Conservation (phyloP, 1,140 invertebrate genomes). For the Drosophila sucinea region DNA sequence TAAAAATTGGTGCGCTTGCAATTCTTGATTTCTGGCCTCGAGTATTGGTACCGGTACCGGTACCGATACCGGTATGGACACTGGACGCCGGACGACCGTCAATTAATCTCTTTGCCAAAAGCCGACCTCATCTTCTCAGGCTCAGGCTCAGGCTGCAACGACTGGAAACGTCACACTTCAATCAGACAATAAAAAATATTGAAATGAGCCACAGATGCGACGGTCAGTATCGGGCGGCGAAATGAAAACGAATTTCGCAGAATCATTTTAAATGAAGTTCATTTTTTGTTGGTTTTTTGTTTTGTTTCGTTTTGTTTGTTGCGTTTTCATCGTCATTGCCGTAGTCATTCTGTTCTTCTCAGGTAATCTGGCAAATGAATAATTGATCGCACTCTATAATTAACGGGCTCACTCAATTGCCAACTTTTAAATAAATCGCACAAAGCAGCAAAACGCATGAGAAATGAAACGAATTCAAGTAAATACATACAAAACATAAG, state of each 20-base stretch:
- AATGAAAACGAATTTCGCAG: conserved; percentile 73
- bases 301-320: conserved; percentile 2
- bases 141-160: conserved; percentile 28
- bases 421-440: conserved; percentile 51
- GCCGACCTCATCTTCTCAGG: conserved; percentile 41
- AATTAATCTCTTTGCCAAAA: conserved; percentile 75
- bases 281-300: conserved; percentile 35
- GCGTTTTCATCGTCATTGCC: conserved; percentile 9
- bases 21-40: conserved; percentile 39
- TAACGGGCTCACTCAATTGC: conserved; percentile 79
- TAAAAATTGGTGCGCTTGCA: conserved; percentile 58
- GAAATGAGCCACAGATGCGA: conserved; percentile 57
- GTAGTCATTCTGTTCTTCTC: conserved; percentile 33
- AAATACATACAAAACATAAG: not conserved
- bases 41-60: conserved; percentile 17
- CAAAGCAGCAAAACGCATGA: conserved; percentile 34
- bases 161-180: conserved; percentile 70
- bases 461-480: conserved; percentile 22
- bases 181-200: conserved; percentile 80
- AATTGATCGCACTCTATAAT: conserved; percentile 77
- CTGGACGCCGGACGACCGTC: conserved; percentile 42
- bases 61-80: conserved; percentile 16
- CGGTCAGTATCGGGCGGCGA: conserved; percentile 22
- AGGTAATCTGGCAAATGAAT: conserved; percentile 79
- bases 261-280: conserved; percentile 78